phyloP scores from a whole-genome alignment of 2,113 vertebrate species.

The Cyprinodon tularosa region DNA sequence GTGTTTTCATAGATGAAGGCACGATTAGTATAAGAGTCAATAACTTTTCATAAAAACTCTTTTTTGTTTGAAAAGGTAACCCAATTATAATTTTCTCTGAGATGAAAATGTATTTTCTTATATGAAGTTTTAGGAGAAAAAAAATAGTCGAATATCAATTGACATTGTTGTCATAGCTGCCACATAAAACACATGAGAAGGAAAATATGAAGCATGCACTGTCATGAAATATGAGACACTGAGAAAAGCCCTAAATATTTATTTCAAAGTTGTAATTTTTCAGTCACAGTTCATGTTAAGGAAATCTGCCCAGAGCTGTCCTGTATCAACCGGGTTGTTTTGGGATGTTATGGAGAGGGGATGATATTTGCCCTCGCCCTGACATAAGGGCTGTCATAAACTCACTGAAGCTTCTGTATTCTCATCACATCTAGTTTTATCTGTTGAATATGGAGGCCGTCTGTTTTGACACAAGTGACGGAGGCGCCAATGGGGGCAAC shows the following conservation, averaged over 20 bases:
- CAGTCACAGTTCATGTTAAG: background rate
- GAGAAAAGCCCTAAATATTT: background rate
- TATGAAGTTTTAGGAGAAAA: too few species aligned
- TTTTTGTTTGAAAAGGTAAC: too few species aligned
- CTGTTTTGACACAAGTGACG: constrained; percentile 71
- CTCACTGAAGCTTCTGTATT: constrained; percentile 48
- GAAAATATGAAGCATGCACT: background rate
- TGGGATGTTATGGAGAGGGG: constrained; percentile 10
- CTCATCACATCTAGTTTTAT: constrained; percentile 54
- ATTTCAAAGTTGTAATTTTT: background rate
- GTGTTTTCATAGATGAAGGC: too few species aligned
- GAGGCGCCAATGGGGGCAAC: constrained; percentile 65
- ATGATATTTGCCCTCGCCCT: constrained; percentile 33
- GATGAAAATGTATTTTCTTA: too few species aligned
- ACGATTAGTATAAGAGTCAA: too few species aligned
- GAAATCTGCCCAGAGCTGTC: constrained; percentile 36
- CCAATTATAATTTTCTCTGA: too few species aligned
- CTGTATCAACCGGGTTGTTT: constrained; percentile 31
- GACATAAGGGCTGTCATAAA: constrained; percentile 56
- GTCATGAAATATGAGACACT: background rate
- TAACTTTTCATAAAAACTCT: too few species aligned
- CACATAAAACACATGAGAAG: background rate
- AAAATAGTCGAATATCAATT: too few species aligned
- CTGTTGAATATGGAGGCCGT: constrained; percentile 71
- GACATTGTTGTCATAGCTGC: background rate